Percentiles rank a stretch among this genome's conserved stretches.
Conservation (phyloP, 2,888 invertebrate species). For the Zele albiditarsus region DNA sequence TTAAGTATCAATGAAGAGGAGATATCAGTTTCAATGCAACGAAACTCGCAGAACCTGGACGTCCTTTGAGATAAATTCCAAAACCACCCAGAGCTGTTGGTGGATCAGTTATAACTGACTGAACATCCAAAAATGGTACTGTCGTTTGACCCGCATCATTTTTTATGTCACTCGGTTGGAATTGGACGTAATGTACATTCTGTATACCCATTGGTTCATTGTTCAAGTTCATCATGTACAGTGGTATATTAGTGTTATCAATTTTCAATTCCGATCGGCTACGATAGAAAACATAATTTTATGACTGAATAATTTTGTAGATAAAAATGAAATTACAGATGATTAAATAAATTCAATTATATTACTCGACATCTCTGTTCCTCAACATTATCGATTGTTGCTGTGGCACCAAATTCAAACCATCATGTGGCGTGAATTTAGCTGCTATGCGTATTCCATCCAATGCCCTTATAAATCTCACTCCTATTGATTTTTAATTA, state of each 20-base stretch:
- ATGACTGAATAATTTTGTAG: not conserved
- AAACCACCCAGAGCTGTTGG: constrained; percentile 82
- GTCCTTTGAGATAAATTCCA: constrained; percentile 85
- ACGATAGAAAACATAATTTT: not conserved
- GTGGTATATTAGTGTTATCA: not conserved
- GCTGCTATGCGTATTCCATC: not conserved
- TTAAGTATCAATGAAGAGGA: not conserved
- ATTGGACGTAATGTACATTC: constrained; percentile 80
- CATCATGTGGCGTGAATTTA: not conserved
- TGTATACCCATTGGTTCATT: not conserved
- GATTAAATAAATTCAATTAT: not conserved
- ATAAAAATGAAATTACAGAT: not conserved
- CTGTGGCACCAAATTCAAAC: not conserved
- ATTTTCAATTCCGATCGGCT: not conserved
- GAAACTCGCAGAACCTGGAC: constrained; percentile 82
- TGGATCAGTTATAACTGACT: constrained; percentile 80
- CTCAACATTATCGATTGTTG: not conserved
- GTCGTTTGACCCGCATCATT: constrained; percentile 87
- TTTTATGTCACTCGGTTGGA: constrained; percentile 80
- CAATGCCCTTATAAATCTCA: not conserved
- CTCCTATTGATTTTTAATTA: not conserved
- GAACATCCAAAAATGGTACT: constrained; percentile 87
- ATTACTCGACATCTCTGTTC: not conserved
- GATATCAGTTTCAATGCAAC: constrained; percentile 83
- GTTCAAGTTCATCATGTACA: not conserved